Percentiles rank a stretch among this genome's conserved stretches.
phyloP scores from a whole-genome alignment of 1,140 invertebrate species.

The Drosophila busckii region DNA sequence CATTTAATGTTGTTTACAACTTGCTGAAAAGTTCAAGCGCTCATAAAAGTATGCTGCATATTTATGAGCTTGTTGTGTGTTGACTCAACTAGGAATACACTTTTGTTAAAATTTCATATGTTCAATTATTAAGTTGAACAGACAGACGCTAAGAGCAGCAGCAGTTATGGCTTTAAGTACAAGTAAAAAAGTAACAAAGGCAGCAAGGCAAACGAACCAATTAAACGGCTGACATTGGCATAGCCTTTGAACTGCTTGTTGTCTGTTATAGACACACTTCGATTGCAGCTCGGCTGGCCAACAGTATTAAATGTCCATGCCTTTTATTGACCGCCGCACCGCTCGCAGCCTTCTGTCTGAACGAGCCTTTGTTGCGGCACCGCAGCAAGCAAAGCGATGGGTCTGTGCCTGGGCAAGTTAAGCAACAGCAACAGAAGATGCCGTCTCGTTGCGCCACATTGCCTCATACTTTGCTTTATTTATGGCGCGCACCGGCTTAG shows the following conservation, averaged over 20 bases:
- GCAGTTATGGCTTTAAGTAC: not conserved
- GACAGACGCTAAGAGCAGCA: slow-evolving; percentile 45
- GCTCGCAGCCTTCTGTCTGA: not conserved
- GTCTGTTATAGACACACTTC: slow-evolving; percentile 63
- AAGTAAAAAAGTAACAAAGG: not conserved
- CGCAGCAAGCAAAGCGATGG: slow-evolving; percentile 23
- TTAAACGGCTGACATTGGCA: slow-evolving; percentile 54
- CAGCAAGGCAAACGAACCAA: slow-evolving; percentile 29
- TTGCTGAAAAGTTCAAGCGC: slow-evolving; percentile 58
- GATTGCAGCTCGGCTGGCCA: slow-evolving; percentile 43
- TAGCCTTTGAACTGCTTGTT: slow-evolving; percentile 60
- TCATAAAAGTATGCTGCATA: slow-evolving; percentile 43
- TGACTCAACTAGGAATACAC: slow-evolving; percentile 49
- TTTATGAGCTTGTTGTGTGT: slow-evolving; percentile 16
- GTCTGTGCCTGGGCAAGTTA: too few species aligned
- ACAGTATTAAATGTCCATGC: slow-evolving; percentile 53
- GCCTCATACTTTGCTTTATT: slow-evolving; percentile 65
- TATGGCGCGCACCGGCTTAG: slow-evolving; percentile 37
- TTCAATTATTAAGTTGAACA: slow-evolving; percentile 64
- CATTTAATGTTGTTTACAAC: slow-evolving; percentile 65
- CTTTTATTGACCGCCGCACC: slow-evolving; percentile 37
- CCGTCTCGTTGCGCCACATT: slow-evolving; percentile 39
- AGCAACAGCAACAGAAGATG: slow-evolving; percentile 55
- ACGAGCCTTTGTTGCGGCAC: slow-evolving; percentile 17
- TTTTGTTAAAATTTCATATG: slow-evolving; percentile 62